phyloP scores from a whole-genome alignment of 2,888 invertebrate species.

The Anagyrus pseudococci region DNA sequence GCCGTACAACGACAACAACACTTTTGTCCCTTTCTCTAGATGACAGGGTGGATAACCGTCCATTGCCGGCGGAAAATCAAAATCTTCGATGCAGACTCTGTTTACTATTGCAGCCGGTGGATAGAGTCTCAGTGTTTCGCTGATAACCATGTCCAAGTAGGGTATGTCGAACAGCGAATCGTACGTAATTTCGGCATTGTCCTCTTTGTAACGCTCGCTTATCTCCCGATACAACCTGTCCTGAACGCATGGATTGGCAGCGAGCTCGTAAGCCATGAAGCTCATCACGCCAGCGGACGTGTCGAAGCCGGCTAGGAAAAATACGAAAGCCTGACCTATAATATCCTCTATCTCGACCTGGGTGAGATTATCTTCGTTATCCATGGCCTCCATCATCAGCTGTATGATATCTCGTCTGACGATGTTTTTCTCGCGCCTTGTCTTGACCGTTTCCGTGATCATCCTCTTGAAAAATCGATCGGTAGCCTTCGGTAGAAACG shows the following conservation, averaged over 20 bases:
- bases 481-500: constrained; percentile 28
- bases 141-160: constrained; percentile 66
- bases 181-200: constrained; percentile 57
- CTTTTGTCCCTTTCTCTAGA: constrained; percentile 48
- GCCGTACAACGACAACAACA: constrained; percentile 51
- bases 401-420: constrained; percentile 68
- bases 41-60: constrained; percentile 47
- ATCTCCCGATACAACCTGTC: constrained; percentile 58
- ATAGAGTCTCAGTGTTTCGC: constrained; percentile 51
- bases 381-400: constrained; percentile 63
- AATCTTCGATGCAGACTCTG: constrained; percentile 48
- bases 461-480: constrained; percentile 42
- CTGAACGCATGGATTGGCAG: constrained; percentile 60
- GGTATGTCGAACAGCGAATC: constrained; percentile 62
- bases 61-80: constrained; percentile 46
- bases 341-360: constrained; percentile 56
- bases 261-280: constrained; percentile 47
- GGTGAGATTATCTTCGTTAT: constrained; percentile 32
- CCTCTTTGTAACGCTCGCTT: constrained; percentile 41
- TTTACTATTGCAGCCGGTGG: constrained; percentile 48
- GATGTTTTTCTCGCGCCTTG: constrained; percentile 62
- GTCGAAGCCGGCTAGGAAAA: constrained; percentile 53
- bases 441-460: constrained; percentile 59
- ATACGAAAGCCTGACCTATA: constrained; percentile 61
- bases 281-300: constrained; percentile 47